These are phyloP conservation scores for Archivesica marissinica DNA, from an alignment of 1,140 invertebrate species.

Conservation along the genomic window DNA sequence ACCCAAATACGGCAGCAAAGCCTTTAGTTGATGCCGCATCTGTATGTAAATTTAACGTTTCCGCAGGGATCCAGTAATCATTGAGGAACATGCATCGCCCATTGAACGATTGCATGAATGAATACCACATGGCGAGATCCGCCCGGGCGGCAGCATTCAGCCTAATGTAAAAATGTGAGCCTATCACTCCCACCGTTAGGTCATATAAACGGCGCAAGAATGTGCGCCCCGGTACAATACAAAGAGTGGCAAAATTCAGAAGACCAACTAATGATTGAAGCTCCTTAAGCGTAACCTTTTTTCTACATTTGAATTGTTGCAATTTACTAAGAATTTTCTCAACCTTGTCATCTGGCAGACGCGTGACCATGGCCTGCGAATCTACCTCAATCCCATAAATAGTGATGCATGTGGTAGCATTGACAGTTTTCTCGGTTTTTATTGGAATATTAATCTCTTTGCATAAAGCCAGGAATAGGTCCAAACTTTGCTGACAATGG, in stretches of 20 bases:
- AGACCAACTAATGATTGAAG: slow-evolving; percentile 52
- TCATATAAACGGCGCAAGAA: slow-evolving; percentile 54
- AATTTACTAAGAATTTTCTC: background rate
- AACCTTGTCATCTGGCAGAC: slow-evolving; percentile 7
- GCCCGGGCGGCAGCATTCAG: slow-evolving; percentile 38
- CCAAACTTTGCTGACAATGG: slow-evolving; percentile 1
- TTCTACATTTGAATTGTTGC: background rate
- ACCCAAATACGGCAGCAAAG: slow-evolving; percentile 39
- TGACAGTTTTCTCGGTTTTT: background rate
- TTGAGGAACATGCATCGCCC: slow-evolving; percentile 48
- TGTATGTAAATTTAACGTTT: slow-evolving; percentile 40
- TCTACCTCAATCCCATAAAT: slow-evolving; percentile 44
- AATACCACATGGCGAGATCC: slow-evolving; percentile 53
- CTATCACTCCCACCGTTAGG: slow-evolving; percentile 42
- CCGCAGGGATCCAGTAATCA: slow-evolving; percentile 40
- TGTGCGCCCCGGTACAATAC: slow-evolving; percentile 29
- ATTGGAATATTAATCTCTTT: slow-evolving; percentile 40
- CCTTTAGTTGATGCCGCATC: slow-evolving; percentile 45
- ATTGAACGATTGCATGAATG: slow-evolving; percentile 56
- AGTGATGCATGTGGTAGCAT: slow-evolving; percentile 12
- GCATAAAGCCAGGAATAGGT: background rate
- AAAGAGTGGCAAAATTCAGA: slow-evolving; percentile 33
- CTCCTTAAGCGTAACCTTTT: slow-evolving; percentile 14
- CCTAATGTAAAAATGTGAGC: slow-evolving; percentile 41
- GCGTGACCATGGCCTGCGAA: background rate